Evolutionary conservation across 2,797 vertebrate genomes (phyloP), one percentile per base, ranked within the genome.

Genomic region (Lithobates pipiens): DNA sequence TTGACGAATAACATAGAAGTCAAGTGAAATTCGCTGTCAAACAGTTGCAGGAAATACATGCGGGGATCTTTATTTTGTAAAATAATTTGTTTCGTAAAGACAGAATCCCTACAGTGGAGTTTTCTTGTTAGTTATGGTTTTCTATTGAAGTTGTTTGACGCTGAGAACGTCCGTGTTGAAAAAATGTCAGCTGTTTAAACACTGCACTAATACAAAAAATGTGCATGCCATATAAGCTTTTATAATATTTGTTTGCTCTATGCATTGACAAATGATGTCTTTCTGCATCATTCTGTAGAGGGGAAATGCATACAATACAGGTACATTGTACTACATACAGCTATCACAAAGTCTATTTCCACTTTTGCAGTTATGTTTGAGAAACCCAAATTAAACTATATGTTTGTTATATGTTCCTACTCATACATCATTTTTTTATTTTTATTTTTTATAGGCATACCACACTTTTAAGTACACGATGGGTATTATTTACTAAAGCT

Each of bases 171-270:
- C 36, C 42, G 18, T 25, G 70, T 25, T 72, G 70, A 72, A 72
- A 54, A 72, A n/a, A 72, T 44, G 34, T 36, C 70, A 72, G 70
- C 70, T 72, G 70, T 72, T 13, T 25, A 42, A 65, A 42, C 34
- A 65, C 6, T 16, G 76, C 8, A 67, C 16, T 77, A 42, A 65
- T 9, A 71, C 32, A 71, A 72, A 72, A 36, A 42, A 42, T 27
- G 27, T 72, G 70, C 70, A 72, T 13, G 39, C 16, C 11, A 72
- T 42, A 72, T 39, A 42, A n/a, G n/a, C 39, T 42, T 42, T 72
- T n/a, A 42, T 72, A 29, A 39, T 23, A n/a, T 39, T 39, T 72
- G 70, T 42, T 42, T 72, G 70, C 70, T 72, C 21, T 71, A 3
- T n/a, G 9, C 5, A 42, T 21, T 72, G 70, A 72, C 70, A 72